Base-by-base conservation (phyloP, 2,797 vertebrate genomes). In the Phaenicophaeus curvirostris region DNA sequence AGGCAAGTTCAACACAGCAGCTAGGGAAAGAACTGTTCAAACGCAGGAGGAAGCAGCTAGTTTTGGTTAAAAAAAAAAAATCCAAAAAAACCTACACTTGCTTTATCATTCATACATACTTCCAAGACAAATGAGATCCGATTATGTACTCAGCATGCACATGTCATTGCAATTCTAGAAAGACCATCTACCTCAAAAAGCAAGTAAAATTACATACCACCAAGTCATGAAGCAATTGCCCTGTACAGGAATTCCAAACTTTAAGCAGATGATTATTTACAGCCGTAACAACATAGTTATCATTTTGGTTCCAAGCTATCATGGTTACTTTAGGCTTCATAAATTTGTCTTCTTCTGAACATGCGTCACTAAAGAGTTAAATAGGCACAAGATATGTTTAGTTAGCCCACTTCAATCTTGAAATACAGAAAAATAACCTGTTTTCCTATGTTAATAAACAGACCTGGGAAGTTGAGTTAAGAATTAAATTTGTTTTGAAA, bases 271-370 rank as follows among this genome's bases (percentile, higher is more conserved):
- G 98, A 96, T 99, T 99, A 96, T 99, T 99, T 89, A 99, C 99
- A 76, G 99, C 99, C 13, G 99, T 99, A 94, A 99, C 99, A 65
- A 99, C 99, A 31, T 98, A 98, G 95, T 97, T 98, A 96, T 99
- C 99, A 77, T 99, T 98, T 41, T 98, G 98, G 98, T 99, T 99
- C 99, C 99, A 99, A 42, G 99, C 98, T 90, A 99, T 99, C 99
- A 99, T 99, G 65, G 99, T 99, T 76, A 99, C 99, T 98, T 99
- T 99, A 91, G 99, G 98, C 97, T 99, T 99, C 97, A 99, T 99
- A 96, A 98, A 99, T 92, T 97, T 98, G 67, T 99, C 99, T 57
- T 99, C 99, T 93, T 98, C 99, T 30, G 94, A 98, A 95, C 87
- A 87, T 4, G 94, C 63, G 30, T 98, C 98, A 87, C 98, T 98